A percentile compares a stretch with the other conserved stretches of the same genome.
Evolutionary conservation across 2,888 invertebrate species (phyloP).

Genomic region (Tiliacea citrago): DNA sequence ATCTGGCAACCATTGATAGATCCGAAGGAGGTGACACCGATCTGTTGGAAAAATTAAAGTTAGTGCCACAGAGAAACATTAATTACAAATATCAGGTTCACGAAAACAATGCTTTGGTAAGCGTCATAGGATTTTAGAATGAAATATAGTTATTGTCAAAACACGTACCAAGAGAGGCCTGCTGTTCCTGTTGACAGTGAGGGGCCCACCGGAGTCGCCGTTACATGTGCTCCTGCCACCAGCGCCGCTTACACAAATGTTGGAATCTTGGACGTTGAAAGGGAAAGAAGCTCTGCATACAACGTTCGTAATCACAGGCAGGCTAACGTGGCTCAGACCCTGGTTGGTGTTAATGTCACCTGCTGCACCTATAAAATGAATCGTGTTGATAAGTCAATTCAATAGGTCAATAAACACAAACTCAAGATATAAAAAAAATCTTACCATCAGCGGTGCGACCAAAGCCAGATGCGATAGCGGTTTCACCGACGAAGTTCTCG

Average conservation of each 20-base stretch:
- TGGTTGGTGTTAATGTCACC: background rate
- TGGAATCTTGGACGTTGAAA: slow-evolving; percentile 61
- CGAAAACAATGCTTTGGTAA: background rate
- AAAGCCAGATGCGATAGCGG: slow-evolving; percentile 79
- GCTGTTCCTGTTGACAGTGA: slow-evolving; percentile 62
- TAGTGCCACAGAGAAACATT: background rate
- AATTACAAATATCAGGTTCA: background rate
- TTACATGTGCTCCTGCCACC: slow-evolving; percentile 69
- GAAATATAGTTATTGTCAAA: no score
- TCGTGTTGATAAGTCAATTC: no score
- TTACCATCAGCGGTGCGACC: slow-evolving; percentile 67
- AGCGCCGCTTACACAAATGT: slow-evolving; percentile 73
- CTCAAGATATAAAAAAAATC: background rate
- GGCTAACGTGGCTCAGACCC: slow-evolving; percentile 30
- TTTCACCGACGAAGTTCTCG: slow-evolving; percentile 68
- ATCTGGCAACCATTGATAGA: slow-evolving; percentile 69
- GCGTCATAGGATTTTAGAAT: no score
- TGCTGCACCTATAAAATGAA: slow-evolving; percentile 14
- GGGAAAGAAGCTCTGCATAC: slow-evolving; percentile 37
- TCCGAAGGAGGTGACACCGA: slow-evolving; percentile 75
- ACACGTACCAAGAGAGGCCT: slow-evolving; percentile 66
- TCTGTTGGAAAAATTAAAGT: slow-evolving; percentile 61
- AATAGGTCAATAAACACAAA: background rate
- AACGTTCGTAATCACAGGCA: slow-evolving; percentile 44
- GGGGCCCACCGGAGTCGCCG: slow-evolving; percentile 79